phyloP scores from a whole-genome alignment of 2,888 invertebrate genomes.

The Drosophila nr. fundita region DNA sequence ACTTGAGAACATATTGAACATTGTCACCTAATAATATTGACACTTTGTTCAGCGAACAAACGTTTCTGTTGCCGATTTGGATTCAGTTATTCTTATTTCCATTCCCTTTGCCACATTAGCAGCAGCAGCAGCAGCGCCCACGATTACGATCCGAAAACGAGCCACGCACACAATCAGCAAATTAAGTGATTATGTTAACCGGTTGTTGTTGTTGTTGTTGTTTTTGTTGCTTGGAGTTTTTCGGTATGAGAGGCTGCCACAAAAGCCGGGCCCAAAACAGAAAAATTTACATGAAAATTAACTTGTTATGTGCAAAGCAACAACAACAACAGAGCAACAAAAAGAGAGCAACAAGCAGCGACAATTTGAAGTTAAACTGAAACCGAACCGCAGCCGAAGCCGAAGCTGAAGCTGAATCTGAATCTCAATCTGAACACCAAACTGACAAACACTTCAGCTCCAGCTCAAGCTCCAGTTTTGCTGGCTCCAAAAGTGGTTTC shows the following conservation, averaged over 20 bases:
- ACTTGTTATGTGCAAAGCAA: slow-evolving; percentile 69
- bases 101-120: slow-evolving; percentile 9
- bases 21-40: slow-evolving; percentile 81
- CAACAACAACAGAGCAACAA: slow-evolving; percentile 26
- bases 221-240: slow-evolving; percentile 9
- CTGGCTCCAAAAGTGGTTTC: slow-evolving; percentile 21
- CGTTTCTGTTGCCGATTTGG: slow-evolving; percentile 31
- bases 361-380: slow-evolving; percentile 51
- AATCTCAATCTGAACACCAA: slow-evolving; percentile 12
- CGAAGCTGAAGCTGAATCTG: neutral
- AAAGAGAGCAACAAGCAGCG: slow-evolving; percentile 37
- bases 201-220: slow-evolving; percentile 58
- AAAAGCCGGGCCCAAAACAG: slow-evolving; percentile 59
- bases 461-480: slow-evolving; percentile 33
- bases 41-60: slow-evolving; percentile 49
- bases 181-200: slow-evolving; percentile 81
- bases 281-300: slow-evolving; percentile 81
- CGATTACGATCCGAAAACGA: slow-evolving; percentile 67
- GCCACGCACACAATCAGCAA: slow-evolving; percentile 70
- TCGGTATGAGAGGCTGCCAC: slow-evolving; percentile 40
- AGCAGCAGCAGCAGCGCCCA: slow-evolving; percentile 52
- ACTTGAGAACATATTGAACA: slow-evolving; percentile 68
- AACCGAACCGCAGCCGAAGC: slow-evolving; percentile 22
- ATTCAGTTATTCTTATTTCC: slow-evolving; percentile 12
- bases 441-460: slow-evolving; percentile 21